phyloP scores from a whole-genome alignment of 2,888 invertebrate species.

The Argyresthia albistria region DNA sequence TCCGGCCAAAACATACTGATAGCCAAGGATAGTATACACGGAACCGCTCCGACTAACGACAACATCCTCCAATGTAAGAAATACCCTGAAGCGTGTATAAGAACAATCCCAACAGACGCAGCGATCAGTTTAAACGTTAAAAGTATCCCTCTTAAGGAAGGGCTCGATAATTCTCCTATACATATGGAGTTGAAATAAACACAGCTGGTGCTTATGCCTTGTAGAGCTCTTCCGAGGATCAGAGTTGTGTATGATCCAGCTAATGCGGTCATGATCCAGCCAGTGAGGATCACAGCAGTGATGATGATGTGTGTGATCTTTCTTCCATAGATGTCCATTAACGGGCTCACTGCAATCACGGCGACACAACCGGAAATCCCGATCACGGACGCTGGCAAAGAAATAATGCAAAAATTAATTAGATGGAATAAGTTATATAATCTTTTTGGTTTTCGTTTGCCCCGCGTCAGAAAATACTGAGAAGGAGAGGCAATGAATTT shows the following conservation, averaged over 20 bases:
- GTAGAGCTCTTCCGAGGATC: not conserved
- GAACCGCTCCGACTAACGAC: not conserved
- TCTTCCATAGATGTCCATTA: slow-evolving; percentile 2
- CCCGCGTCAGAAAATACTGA: too few relatives aligned
- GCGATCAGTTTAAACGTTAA: not conserved
- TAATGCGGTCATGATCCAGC: not conserved
- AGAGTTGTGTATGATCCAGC: not conserved
- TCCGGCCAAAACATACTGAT: not conserved
- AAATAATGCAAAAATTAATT: not conserved
- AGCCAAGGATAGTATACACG: not conserved
- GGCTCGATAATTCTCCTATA: slow-evolving; percentile 2
- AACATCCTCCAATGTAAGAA: slow-evolving; percentile 1
- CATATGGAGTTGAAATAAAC: not conserved
- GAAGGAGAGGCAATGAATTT: too few relatives aligned
- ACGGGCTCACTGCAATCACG: not conserved
- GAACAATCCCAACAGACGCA: not conserved
- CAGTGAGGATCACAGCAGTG: not conserved
- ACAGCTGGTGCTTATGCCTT: not conserved
- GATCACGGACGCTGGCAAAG: not conserved
- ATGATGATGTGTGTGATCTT: not conserved
- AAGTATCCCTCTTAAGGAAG: not conserved
- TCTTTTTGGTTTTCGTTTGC: too few relatives aligned
- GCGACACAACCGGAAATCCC: not conserved
- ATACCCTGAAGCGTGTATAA: slow-evolving; percentile 2
- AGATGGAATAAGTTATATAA: too few relatives aligned